Base-by-base conservation (phyloP, 2,888 invertebrate species). In the Craniophora ligustri region DNA sequence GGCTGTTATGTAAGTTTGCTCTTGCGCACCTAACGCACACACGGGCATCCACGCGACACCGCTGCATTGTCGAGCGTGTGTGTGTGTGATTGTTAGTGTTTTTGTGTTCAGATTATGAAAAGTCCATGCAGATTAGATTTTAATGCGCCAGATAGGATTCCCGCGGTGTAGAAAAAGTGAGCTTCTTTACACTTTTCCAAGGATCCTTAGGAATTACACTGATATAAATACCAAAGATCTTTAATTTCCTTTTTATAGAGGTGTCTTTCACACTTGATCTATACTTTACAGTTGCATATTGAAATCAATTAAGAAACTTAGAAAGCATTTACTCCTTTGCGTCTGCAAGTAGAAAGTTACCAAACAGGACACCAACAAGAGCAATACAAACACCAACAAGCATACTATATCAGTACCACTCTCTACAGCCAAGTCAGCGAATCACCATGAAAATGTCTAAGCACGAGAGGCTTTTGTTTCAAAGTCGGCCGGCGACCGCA, bases 1-100 rank as follows among this genome's bases (percentile, higher is more conserved):
- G 69, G 64, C 61, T 78, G 85, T 91, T 91, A 90, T 83, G 87
- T 89, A 91, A 91, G 81, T 80, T 56, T 68, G 73, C 78, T 72
- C 69, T 75, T 79, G 72, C 71, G 72, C 66, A 67, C 76, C 48
- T 46, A 50, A 68, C 76, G 67, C 82, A 81, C 75, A 72, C 72
- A 62, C 35, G 57, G 44, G 42, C 34, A 45, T 11, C 32, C 54
- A 49, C 35, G 54, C 66, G 66, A 65, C 66, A 65, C 54, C 51
- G 11, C 16, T 40, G 58, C 49, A 40, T 38, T 32, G 10, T 14
- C 30, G 23, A 15, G 63, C 55, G 58, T 67, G 59, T 67, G 59
- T 74, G 83, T 76, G 81, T 49, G 69, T 72, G 75, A 75, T 77
- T 73, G 65, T 63, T 62, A 65, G 56, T 64, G 69, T 72, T 70